Base-by-base conservation (phyloP, 53 echinoderm and acorn worm genomes). In the Actinopyga echinites region DNA sequence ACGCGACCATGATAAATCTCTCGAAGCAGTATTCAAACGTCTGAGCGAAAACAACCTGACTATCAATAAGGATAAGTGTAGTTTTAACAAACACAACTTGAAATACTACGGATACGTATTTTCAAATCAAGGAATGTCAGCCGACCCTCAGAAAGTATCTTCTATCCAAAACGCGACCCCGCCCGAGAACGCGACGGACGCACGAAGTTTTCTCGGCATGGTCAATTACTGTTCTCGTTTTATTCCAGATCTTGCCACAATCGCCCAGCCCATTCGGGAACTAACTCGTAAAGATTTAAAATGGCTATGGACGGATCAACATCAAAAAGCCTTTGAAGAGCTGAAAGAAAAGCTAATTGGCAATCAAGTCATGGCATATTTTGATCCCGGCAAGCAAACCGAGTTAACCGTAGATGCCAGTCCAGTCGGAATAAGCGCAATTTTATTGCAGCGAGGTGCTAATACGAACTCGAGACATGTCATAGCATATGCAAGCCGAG, bases 321-420 rank as follows among this genome's bases (percentile, higher is more conserved):
- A 71, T 22, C 79, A 56, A 26, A 8, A 5, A 26, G 56, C 79
- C 7, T 78, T 55, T 8, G 56, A 78, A 8, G 11, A 54, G 15
- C 56, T 78, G 29, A 78, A 78, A 35, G 57, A 30, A 12, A 28
- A 78, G 6, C 57, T 78, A 19, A 53, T 30, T 11, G 20, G 75
- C 24, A 25, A 75, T 25, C 43, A 45, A 26, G 75, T 53, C 5
- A 86, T 85, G 32, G 84, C 91, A 1, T 91, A 86, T 80, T 93
- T 85, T 56, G 79, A 91, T 64, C 86, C 64, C 2, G 43, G 65
- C 3, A 69, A 57, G n/a, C 32, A 43, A 8, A 89, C 91, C 4
- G 85, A 91, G 28, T 22, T 93, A 4, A 17, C 87, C 23, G 77
- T 86, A 6, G 91, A 93, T 56, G 89, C 87, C 15, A 94, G 91